Percentiles rank a stretch among this genome's conserved stretches.
Conservation (phyloP, 2,888 invertebrate genomes). For the Oegoconia quadripuncta region DNA sequence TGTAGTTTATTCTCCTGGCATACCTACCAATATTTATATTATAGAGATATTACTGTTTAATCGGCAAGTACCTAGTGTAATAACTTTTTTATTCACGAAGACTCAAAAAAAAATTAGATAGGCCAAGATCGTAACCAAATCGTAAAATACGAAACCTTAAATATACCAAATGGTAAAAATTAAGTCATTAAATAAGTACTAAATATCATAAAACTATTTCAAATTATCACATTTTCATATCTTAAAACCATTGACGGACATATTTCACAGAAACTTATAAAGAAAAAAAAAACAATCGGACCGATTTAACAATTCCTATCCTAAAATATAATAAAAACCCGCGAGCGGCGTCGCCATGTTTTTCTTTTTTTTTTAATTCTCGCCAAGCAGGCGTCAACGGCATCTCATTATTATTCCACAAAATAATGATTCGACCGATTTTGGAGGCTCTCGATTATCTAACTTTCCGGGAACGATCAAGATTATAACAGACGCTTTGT, state of each 20-base stretch:
- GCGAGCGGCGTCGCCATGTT: slow-evolving; percentile 7
- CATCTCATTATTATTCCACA: slow-evolving; percentile 63
- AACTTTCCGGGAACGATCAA: slow-evolving; percentile 51
- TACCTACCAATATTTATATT: too few relatives aligned
- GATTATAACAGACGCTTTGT: slow-evolving; percentile 52
- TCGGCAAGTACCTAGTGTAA: too few relatives aligned
- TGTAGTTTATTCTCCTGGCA: too few relatives aligned
- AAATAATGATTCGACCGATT: slow-evolving; percentile 59
- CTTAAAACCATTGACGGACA: background rate
- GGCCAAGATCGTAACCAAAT: background rate
- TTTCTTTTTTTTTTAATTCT: slow-evolving; percentile 20
- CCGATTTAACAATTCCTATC: slow-evolving; percentile 8
- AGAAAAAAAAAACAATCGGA: slow-evolving; percentile 6
- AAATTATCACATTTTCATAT: slow-evolving; percentile 3
- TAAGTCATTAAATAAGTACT: slow-evolving; percentile 10
- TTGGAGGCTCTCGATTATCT: slow-evolving; percentile 50
- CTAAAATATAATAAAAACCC: slow-evolving; percentile 3
- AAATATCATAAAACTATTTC: slow-evolving; percentile 6
- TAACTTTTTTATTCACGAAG: too few relatives aligned
- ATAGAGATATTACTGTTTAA: too few relatives aligned
- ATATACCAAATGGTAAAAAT: background rate
- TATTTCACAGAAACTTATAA: slow-evolving; percentile 6
- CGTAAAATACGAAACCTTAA: too few relatives aligned
- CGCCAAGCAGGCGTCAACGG: slow-evolving; percentile 46
- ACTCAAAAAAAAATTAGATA: background rate